Base-by-base conservation (phyloP, 2,113 vertebrate genomes). In the Eulemur macaco region DNA sequence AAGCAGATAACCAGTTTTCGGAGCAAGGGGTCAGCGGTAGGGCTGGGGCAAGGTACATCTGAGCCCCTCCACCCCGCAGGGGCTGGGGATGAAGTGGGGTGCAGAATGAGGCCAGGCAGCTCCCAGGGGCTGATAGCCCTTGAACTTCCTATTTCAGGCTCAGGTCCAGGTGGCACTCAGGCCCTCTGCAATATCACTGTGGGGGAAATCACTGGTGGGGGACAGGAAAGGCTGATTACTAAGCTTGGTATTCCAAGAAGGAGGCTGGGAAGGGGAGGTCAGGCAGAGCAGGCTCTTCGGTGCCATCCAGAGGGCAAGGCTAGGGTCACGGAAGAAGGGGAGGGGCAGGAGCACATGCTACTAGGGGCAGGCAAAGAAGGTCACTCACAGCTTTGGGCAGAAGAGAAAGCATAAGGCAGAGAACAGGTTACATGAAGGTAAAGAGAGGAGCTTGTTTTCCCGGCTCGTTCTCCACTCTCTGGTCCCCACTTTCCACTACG, bases 1-100 rank as follows among this genome's bases (percentile, higher is more conserved):
- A 92, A 85, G 96, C 63, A 29, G 73, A 74, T 86, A 97, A 97
- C 92, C 86, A 91, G 89, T 94, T 95, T 85, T 85, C 47, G 74
- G 83, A 97, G 66, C 76, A 95, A 98, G 91, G 69, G 86, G 42
- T 91, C 83, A 31, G 15, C 2, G 39, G 63, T 50, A 45, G 63
- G 64, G 39, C 34, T 64, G 18, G 42, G 58, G 42, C 31, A n/a
- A 85, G 25, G 29, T 13, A 1, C 10, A 86, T 21, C 45, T 8
- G 29, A 50, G 85, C 18, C 25, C 29, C 50, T 84, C 64, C 37
- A 12, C 68, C 58, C 47, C 42, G 4, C 27, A 3, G 1, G 1
- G 1, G 12, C 64, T 68, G 37, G 80, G 54, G 64, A 84, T 37
- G 31, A 87, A 84, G 63, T 27, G 52, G 42, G 14, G 31, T 94